phyloP scores from a whole-genome alignment of 2,888 invertebrate species.

The Cotesia congregata region DNA sequence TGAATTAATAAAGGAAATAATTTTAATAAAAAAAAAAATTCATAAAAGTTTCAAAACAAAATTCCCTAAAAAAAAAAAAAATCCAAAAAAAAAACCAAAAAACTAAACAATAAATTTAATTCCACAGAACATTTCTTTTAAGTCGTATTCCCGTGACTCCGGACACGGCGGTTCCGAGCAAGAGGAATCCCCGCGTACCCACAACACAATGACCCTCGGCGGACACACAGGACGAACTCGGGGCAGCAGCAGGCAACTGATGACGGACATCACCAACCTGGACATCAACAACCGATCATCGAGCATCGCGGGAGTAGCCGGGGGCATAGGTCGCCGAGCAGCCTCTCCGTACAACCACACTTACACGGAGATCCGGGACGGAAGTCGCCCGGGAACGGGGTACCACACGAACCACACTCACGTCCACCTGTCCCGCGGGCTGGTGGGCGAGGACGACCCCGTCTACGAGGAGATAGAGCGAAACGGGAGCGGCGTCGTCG shows the following conservation, averaged over 20 bases:
- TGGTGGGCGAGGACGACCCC: slow-evolving; percentile 76
- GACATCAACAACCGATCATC: slow-evolving; percentile 70
- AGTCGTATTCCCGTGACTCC: slow-evolving; percentile 79
- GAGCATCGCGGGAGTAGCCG: neutral
- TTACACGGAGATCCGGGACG: slow-evolving; percentile 81
- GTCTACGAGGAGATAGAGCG: slow-evolving; percentile 87
- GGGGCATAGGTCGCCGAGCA: slow-evolving; percentile 62
- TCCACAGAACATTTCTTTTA: slow-evolving; percentile 88
- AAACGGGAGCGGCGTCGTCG: slow-evolving; percentile 50
- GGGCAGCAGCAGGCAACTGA: slow-evolving; percentile 46
- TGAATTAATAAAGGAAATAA: too few relatives aligned
- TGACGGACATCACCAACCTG: slow-evolving; percentile 62
- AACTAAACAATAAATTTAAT: slow-evolving; percentile 25
- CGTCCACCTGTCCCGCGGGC: slow-evolving; percentile 69
- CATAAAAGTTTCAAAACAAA: neutral
- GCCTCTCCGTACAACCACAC: slow-evolving; percentile 80
- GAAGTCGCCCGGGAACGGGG: slow-evolving; percentile 62
- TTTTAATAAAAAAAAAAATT: neutral
- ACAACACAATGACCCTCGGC: slow-evolving; percentile 70
- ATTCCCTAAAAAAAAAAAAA: neutral
- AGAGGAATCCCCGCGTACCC: slow-evolving; percentile 78
- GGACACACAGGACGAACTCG: slow-evolving; percentile 56
- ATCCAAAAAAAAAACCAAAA: too few relatives aligned
- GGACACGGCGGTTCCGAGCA: slow-evolving; percentile 78
- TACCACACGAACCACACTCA: slow-evolving; percentile 70